Conservation (phyloP, 2,888 invertebrate species). For the Metalampra italica region DNA sequence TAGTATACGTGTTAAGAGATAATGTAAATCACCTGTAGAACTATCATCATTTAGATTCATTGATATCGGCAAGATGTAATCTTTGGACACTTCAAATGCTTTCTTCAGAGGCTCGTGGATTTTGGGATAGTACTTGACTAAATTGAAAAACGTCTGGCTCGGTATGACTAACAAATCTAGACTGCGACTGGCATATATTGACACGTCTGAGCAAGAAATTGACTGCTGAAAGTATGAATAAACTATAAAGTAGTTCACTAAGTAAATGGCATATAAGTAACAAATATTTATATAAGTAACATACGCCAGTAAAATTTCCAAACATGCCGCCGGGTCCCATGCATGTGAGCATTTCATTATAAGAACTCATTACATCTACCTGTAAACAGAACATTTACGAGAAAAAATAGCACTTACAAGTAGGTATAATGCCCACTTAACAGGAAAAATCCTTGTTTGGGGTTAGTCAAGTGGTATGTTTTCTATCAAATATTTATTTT, state of each 20-base stretch:
- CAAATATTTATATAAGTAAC: conserved; percentile 21
- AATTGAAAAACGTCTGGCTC: conserved; percentile 61
- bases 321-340: conserved; percentile 77
- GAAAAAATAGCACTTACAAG: no score
- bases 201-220: conserved; percentile 56
- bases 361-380: conserved; percentile 68
- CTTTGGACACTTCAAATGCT: conserved; percentile 59
- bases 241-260: neutral
- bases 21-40: conserved; percentile 37
- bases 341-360: conserved; percentile 72
- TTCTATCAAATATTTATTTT: no score
- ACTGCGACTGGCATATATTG: conserved; percentile 66
- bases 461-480: no score
- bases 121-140: conserved; percentile 67
- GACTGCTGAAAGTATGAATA: conserved; percentile 46
- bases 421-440: neutral
- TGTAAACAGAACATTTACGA: conserved; percentile 15
- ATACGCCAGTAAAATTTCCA: conserved; percentile 69
- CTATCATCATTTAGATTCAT: conserved; percentile 46
- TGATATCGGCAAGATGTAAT: conserved; percentile 66
- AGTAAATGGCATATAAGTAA: neutral
- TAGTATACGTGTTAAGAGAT: no score
- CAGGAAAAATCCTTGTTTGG: no score
- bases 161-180: conserved; percentile 61
- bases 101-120: conserved; percentile 60